These are phyloP conservation scores for Regulus satrapa DNA, from an alignment of 2,113 vertebrate genomes.

Conservation along the genomic window DNA sequence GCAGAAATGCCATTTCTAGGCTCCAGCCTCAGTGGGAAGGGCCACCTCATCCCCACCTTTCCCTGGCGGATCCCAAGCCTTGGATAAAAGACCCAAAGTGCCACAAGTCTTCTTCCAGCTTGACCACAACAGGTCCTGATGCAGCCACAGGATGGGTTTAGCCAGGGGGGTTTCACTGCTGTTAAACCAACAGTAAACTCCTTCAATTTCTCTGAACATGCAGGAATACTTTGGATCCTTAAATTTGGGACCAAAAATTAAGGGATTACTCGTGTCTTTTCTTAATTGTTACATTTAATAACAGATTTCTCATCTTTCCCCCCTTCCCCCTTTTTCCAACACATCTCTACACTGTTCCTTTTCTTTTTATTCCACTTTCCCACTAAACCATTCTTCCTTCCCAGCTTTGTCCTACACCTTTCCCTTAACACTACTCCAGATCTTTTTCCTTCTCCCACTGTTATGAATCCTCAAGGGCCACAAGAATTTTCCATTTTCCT, in stretches of 20 bases:
- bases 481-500: conserved; percentile 54
- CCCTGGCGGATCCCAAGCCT: neutral
- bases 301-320: neutral
- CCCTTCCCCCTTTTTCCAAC: neutral
- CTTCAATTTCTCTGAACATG: neutral
- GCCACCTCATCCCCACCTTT: neutral
- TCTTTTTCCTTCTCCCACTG: conserved; percentile 53
- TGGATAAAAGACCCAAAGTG: neutral
- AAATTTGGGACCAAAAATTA: neutral
- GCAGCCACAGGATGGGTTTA: neutral
- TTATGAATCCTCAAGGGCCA: conserved; percentile 58
- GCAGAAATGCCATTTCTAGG: neutral
- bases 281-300: neutral
- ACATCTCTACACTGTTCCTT: accelerated
- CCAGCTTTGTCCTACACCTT: neutral
- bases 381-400: neutral
- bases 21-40: neutral
- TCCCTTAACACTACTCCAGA: neutral
- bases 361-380: neutral
- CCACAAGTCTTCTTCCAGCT: neutral
- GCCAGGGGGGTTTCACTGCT: neutral
- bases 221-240: neutral
- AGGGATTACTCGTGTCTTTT: neutral
- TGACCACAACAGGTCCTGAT: neutral
- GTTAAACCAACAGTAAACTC: neutral